phyloP scores from a whole-genome alignment of 2,888 invertebrate species.

The Sphaerophoria taeniata region DNA sequence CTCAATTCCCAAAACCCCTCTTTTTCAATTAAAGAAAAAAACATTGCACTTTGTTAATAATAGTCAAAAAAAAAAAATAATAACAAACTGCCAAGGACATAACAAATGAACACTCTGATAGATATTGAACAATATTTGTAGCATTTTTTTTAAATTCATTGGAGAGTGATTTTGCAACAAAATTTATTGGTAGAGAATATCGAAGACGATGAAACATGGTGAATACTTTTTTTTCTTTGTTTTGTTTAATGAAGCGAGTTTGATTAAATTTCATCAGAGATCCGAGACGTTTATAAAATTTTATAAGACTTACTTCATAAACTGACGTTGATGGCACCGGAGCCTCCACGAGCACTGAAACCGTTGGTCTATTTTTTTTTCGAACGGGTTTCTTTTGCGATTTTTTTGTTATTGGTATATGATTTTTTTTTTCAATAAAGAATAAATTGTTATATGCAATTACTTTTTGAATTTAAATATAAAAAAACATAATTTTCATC shows the following conservation, averaged over 20 bases:
- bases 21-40: slow-evolving; percentile 32
- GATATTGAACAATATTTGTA: slow-evolving; percentile 58
- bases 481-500: no score
- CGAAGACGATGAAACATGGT: slow-evolving; percentile 56
- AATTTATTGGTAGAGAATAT: slow-evolving; percentile 11
- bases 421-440: slow-evolving; percentile 36
- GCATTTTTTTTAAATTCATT: slow-evolving; percentile 5
- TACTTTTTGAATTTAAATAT: not conserved
- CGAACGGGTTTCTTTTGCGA: slow-evolving; percentile 54
- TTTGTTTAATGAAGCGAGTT: no score
- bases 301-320: no score
- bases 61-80: not conserved
- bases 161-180: slow-evolving; percentile 61
- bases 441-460: slow-evolving; percentile 35
- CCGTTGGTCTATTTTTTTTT: no score
- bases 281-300: no score
- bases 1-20: slow-evolving; percentile 47
- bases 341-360: no score
- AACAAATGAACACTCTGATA: slow-evolving; percentile 51
- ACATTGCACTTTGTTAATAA: slow-evolving; percentile 35
- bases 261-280: no score
- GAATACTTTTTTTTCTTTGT: slow-evolving; percentile 46
- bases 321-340: no score
- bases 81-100: slow-evolving; percentile 57
- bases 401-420: slow-evolving; percentile 57